Percentiles rank a stretch among this genome's conserved stretches.
phyloP scores from a whole-genome alignment of 2,888 invertebrate species.

The Onthophagus sagittarius region DNA sequence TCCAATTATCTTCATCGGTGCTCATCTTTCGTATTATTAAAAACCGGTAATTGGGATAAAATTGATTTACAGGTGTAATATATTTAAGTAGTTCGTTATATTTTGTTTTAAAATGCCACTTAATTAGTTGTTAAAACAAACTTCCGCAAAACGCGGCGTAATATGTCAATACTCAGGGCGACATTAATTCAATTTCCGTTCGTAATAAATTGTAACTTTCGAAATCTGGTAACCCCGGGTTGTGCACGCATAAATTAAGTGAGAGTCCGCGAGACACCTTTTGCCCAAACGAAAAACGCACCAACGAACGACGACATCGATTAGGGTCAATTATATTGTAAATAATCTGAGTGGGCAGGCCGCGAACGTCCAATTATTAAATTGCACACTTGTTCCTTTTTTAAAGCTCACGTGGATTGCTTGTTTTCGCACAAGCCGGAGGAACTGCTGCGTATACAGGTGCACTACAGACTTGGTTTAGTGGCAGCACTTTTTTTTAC shows the following conservation, averaged over 20 bases:
- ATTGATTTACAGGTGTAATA: background rate
- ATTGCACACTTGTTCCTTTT: background rate
- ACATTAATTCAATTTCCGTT: background rate
- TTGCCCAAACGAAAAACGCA: background rate
- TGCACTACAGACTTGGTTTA: no score
- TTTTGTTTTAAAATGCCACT: no score
- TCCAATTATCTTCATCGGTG: background rate
- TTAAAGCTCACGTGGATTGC: background rate
- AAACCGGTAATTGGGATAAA: background rate
- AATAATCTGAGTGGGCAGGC: background rate
- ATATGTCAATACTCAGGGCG: background rate
- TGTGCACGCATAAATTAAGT: background rate
- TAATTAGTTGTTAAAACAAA: background rate
- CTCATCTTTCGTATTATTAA: background rate
- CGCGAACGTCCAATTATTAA: background rate
- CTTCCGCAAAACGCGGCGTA: background rate
- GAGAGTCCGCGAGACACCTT: background rate
- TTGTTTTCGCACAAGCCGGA: background rate
- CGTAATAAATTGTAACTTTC: background rate
- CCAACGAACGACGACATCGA: background rate
- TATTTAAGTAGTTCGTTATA: background rate
- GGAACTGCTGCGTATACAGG: background rate
- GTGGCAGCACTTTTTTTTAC: background rate
- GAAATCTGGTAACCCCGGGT: background rate
- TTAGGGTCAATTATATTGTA: background rate